Percentiles rank a stretch among this genome's conserved stretches.
Evolutionary conservation across 2,113 vertebrate species (phyloP).

Genomic region (Xyrauchen texanus): DNA sequence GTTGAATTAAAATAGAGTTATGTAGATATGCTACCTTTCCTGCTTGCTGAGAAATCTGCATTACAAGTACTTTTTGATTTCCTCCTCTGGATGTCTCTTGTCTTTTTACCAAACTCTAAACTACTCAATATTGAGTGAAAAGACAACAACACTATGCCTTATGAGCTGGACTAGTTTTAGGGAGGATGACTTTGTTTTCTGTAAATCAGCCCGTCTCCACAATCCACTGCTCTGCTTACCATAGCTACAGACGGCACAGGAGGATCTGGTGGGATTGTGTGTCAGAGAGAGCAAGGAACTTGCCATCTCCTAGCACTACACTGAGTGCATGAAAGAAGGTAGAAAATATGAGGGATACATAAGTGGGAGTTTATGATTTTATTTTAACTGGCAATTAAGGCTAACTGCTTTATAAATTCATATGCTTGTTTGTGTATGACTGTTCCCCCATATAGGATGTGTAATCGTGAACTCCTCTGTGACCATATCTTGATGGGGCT

Average conservation of each 20-base stretch:
- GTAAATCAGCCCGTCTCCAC: conserved; percentile 41
- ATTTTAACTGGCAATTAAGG: conserved; percentile 47
- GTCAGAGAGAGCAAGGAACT: conserved; percentile 27
- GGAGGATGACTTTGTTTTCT: conserved; percentile 42
- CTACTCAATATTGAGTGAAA: conserved; percentile 12
- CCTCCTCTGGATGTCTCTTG: neutral
- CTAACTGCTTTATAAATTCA: conserved; percentile 40
- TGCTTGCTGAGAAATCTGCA: no score
- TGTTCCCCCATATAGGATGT: conserved; percentile 37
- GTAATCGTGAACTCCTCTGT: conserved; percentile 41
- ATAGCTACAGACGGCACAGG: conserved; percentile 24
- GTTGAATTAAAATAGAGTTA: no score
- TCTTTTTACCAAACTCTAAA: conserved; percentile 15
- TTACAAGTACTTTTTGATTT: neutral
- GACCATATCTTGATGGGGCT: conserved; percentile 11
- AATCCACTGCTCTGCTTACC: conserved; percentile 24
- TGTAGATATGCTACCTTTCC: no score
- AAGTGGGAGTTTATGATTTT: conserved; percentile 46
- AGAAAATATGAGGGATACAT: conserved; percentile 21
- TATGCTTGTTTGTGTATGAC: conserved; percentile 42
- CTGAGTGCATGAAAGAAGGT: neutral
- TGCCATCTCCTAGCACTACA: neutral
- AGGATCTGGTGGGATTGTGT: conserved; percentile 43
- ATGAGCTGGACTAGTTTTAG: conserved; percentile 31
- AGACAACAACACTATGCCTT: conserved; percentile 14